These are phyloP conservation scores for Ardeotis arabs DNA, from an alignment of 2,113 vertebrate genomes.

Conservation along the genomic window DNA sequence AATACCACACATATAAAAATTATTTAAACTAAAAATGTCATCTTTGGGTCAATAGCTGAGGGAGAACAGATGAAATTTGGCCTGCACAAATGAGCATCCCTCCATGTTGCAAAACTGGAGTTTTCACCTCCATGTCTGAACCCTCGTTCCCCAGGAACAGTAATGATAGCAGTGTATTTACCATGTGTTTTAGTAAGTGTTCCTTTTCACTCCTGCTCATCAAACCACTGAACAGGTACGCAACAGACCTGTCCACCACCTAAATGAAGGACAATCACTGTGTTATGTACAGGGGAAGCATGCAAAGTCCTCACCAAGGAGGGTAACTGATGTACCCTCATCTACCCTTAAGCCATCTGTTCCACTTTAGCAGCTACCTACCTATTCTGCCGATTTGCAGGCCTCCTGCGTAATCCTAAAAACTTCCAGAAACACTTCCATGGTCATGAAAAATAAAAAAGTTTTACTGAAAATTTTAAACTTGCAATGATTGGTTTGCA, in stretches of 20 bases:
- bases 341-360: not conserved
- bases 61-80: not conserved
- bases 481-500: not conserved
- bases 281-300: not conserved
- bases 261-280: not conserved
- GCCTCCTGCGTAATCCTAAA: no score
- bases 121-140: not conserved
- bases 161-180: not conserved
- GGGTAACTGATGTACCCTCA: accelerated
- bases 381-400: not conserved
- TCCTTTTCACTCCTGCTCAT: not conserved
- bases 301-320: not conserved
- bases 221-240: not conserved
- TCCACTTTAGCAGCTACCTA: not conserved
- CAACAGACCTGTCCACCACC: accelerated
- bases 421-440: not conserved
- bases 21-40: not conserved
- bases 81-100: not conserved
- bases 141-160: not conserved
- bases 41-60: not conserved
- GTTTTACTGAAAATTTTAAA: not conserved
- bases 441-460: not conserved
- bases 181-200: accelerated
- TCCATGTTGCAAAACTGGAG: not conserved
- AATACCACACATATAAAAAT: not conserved